Conservation (phyloP, 2,113 vertebrate species). For the Colaptes auratus region DNA sequence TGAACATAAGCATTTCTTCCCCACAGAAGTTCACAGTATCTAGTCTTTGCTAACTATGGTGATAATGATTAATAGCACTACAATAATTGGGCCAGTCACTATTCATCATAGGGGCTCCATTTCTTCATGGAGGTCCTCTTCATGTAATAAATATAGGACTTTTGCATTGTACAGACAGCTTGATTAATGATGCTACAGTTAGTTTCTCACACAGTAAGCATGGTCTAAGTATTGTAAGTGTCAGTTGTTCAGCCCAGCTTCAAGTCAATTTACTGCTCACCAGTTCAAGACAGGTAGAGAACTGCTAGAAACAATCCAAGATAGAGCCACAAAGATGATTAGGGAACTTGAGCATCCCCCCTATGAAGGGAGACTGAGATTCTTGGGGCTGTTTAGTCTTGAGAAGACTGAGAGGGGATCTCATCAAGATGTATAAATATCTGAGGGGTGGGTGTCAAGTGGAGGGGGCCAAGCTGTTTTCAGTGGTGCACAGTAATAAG, state of each 20-base stretch:
- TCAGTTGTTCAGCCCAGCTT: slow-evolving; percentile 67
- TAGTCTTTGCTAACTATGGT: slow-evolving; percentile 12
- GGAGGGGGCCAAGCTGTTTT: no score
- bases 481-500: no score
- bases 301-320: no score
- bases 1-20: not conserved
- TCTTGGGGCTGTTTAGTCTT: no score
- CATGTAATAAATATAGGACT: slow-evolving; percentile 75
- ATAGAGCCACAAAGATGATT: no score
- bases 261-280: slow-evolving; percentile 61
- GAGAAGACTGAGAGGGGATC: no score
- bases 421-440: no score
- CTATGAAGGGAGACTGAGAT: no score
- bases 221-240: slow-evolving; percentile 75
- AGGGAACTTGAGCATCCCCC: no score
- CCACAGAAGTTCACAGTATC: not conserved
- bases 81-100: slow-evolving; percentile 73
- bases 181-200: slow-evolving; percentile 83
- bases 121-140: slow-evolving; percentile 72
- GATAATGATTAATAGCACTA: slow-evolving; percentile 76
- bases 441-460: no score
- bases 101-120: slow-evolving; percentile 71
- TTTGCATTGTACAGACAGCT: slow-evolving; percentile 71
- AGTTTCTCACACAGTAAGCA: slow-evolving; percentile 79
- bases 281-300: not conserved